Evolutionary conservation across 2,113 vertebrate genomes (phyloP).

Genomic region (Tychaedon coryphoeus): DNA sequence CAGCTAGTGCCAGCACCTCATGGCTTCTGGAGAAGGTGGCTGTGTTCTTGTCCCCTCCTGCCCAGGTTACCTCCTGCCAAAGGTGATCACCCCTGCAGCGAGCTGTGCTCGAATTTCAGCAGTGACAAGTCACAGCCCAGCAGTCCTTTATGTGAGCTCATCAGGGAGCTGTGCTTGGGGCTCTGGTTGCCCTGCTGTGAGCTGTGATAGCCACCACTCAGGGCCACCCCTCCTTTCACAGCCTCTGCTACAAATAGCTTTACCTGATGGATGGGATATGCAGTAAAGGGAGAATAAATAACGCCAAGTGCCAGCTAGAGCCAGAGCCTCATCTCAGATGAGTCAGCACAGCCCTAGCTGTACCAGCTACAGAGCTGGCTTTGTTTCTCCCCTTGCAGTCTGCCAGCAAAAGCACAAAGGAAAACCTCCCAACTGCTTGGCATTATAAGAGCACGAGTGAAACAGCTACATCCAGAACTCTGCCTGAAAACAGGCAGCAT

Average conservation of each 20-base stretch:
- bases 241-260: slow-evolving; percentile 13
- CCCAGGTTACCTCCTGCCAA: neutral
- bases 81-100: neutral
- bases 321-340: neutral
- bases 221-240: neutral
- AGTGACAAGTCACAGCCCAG: neutral
- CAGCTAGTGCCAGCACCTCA: neutral
- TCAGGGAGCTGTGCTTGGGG: neutral
- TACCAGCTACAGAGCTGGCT: neutral
- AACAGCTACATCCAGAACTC: neutral
- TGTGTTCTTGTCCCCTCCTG: neutral
- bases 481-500: neutral
- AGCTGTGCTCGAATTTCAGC: accelerated
- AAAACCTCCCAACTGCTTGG: neutral
- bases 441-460: accelerated
- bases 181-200: neutral
- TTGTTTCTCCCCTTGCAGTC: neutral
- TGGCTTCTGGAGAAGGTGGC: neutral
- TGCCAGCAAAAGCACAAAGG: neutral
- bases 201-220: accelerated
- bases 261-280: neutral
- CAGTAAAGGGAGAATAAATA: neutral
- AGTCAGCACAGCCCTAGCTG: slow-evolving; percentile 29
- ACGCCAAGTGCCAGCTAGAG: neutral
- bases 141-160: neutral